phyloP scores from a whole-genome alignment of 2,113 vertebrate genomes.

The Sturnira hondurensis region DNA sequence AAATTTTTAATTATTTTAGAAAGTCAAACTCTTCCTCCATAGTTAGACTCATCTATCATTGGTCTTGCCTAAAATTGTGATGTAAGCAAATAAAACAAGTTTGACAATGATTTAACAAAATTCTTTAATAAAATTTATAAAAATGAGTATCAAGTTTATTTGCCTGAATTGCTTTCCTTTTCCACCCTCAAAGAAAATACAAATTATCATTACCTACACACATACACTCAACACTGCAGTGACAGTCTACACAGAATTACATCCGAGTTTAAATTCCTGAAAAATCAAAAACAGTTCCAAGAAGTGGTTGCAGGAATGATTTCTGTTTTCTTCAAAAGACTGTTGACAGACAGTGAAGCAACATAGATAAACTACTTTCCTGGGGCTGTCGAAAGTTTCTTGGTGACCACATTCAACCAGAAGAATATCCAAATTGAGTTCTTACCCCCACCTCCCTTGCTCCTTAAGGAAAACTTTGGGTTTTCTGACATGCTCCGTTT shows the following conservation, averaged over 20 bases:
- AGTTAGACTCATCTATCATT: neutral
- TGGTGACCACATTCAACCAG: neutral
- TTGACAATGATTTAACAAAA: constrained; percentile 67
- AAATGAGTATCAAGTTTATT: constrained; percentile 50
- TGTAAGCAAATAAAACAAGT: constrained; percentile 28
- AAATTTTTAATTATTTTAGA: too few relatives aligned
- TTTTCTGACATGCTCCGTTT: neutral
- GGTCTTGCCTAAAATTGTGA: neutral
- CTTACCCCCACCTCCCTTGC: neutral
- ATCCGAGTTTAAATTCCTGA: neutral
- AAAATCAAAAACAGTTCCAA: constrained; percentile 51
- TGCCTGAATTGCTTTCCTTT: constrained; percentile 25
- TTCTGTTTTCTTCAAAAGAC: neutral
- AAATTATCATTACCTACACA: constrained; percentile 56
- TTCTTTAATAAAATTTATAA: constrained; percentile 78
- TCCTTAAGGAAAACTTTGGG: neutral
- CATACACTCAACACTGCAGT: constrained; percentile 38
- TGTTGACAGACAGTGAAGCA: neutral
- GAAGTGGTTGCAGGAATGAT: constrained; percentile 18
- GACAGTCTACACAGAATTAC: constrained; percentile 12
- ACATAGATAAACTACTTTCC: neutral
- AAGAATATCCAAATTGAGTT: neutral
- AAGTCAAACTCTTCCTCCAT: neutral
- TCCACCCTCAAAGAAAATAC: constrained; percentile 58
- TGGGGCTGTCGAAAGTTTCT: neutral